Base-by-base conservation (phyloP, 2,888 invertebrate genomes). In the Cyclophora punctaria region DNA sequence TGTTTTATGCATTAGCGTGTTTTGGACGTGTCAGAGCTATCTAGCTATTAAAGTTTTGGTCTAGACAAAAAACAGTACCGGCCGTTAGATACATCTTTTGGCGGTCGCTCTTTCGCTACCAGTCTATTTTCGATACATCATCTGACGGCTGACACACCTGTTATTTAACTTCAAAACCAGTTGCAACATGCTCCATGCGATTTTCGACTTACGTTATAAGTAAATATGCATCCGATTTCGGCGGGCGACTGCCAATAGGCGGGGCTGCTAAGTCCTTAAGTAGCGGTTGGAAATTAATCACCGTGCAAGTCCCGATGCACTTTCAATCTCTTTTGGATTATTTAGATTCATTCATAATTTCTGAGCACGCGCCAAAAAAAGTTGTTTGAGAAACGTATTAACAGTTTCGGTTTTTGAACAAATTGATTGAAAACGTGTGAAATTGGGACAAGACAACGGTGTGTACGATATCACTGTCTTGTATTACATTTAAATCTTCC, bases 251-350 rank as follows among this genome's bases (percentile, higher is more conserved):
- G 72, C 56, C 59, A 55, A 65, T 68, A 64, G 81, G 80, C 80
- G 80, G 79, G 74, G 74, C 78, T 59, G 62, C 69, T 75, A 74
- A 74, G 75, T 78, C 71, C 76, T 62, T 77, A 80, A 80, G 80
- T 80, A 82, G 79, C 73, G 74, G 73, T 71, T 73, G 75, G 66
- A 70, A 79, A 80, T 80, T 81, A 78, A 83, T 78, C 75, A 79
- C 71, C 73, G 69, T 77, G 76, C 75, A 80, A 57, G 68, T 65
- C 64, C 66, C 61, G 69, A 80, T 84, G 84, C 83, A 83, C 82
- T 83, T 80, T 84, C 85, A 72, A 77, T 85, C 79, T 84, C 78
- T 64, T 69, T 79, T 71, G 64, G 71, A 73, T 20, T 78, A 73
- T 61, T 62, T 65, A 66, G 65, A 69, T 78, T 78, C 80, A 80